These are phyloP conservation scores for Sebastolobus altivelis DNA, from an alignment of 2,797 vertebrate species.

Conservation along the genomic window DNA sequence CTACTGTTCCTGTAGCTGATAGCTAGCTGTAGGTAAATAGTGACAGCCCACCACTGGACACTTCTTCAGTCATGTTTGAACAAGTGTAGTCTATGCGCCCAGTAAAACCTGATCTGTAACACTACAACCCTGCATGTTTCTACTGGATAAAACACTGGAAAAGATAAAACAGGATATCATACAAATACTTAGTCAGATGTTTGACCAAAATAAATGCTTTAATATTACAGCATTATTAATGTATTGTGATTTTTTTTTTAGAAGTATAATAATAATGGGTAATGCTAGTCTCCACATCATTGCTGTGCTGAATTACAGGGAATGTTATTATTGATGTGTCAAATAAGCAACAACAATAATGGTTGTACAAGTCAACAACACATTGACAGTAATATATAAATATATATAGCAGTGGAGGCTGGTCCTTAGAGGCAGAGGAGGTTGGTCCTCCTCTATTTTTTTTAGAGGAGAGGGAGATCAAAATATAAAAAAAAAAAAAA, in stretches of 20 bases:
- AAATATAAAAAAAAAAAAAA: too few relatives aligned
- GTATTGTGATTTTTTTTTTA: not conserved
- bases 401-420: too few relatives aligned
- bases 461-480: too few relatives aligned
- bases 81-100: not conserved
- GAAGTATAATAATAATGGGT: too few relatives aligned
- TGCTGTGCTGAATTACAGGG: not conserved
- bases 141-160: not conserved
- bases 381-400: too few relatives aligned
- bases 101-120: not conserved
- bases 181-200: not conserved
- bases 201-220: not conserved
- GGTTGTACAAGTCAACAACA: not conserved
- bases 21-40: constrained; percentile 15
- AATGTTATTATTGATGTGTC: not conserved
- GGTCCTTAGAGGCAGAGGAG: too few relatives aligned
- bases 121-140: not conserved
- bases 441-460: too few relatives aligned
- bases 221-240: not conserved
- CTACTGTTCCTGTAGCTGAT: not conserved
- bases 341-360: not conserved
- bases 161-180: not conserved
- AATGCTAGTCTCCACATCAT: not conserved
- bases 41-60: constrained; percentile 37
- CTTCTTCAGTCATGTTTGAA: constrained; percentile 7